Evolutionary conservation across 1,140 invertebrate species (phyloP).

Genomic region (Drosophila mojavensis): DNA sequence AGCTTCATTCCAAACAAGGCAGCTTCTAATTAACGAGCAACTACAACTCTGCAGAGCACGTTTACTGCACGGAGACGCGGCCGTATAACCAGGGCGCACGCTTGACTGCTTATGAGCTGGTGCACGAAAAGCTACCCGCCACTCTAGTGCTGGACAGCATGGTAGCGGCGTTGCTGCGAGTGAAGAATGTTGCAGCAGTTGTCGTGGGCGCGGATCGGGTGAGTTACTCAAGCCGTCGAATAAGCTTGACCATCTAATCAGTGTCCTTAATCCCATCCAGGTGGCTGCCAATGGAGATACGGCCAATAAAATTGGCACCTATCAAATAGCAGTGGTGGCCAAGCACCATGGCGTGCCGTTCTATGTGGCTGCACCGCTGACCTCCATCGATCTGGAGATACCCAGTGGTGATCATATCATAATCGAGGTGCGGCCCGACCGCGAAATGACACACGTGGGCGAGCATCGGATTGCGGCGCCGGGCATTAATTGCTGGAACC

Average conservation of each 20-base stretch:
- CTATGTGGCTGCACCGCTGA: constrained; percentile 96
- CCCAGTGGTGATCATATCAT: constrained; percentile 93
- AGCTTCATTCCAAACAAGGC: not conserved
- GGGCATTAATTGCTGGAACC: constrained; percentile 98
- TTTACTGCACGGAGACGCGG: constrained; percentile 98
- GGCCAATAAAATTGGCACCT: constrained; percentile 99
- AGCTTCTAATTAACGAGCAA: not conserved
- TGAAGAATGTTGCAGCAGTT: constrained; percentile 90
- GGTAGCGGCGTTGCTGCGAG: constrained; percentile 95
- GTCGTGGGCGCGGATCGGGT: constrained; percentile 96
- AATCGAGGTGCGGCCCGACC: constrained; percentile 96
- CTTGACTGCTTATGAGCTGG: constrained; percentile 97
- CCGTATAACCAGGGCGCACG: constrained; percentile 99
- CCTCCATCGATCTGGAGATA: constrained; percentile 94
- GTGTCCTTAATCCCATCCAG: constrained; percentile 66
- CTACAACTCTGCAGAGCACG: constrained; percentile 87
- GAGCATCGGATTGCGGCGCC: constrained; percentile 93
- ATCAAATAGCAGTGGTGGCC: constrained; percentile 97
- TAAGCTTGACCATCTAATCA: not conserved
- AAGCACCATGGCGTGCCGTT: constrained; percentile 97
- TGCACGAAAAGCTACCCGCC: constrained; percentile 96
- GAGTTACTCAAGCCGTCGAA: constrained; percentile 17
- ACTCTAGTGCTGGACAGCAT: constrained; percentile 98
- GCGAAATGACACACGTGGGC: constrained; percentile 95
- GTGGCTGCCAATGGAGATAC: constrained; percentile 98